Evolutionary conservation across 2,113 vertebrate genomes (phyloP), one percentile per base, ranked within the genome.

Genomic region (Python bivittatus): DNA sequence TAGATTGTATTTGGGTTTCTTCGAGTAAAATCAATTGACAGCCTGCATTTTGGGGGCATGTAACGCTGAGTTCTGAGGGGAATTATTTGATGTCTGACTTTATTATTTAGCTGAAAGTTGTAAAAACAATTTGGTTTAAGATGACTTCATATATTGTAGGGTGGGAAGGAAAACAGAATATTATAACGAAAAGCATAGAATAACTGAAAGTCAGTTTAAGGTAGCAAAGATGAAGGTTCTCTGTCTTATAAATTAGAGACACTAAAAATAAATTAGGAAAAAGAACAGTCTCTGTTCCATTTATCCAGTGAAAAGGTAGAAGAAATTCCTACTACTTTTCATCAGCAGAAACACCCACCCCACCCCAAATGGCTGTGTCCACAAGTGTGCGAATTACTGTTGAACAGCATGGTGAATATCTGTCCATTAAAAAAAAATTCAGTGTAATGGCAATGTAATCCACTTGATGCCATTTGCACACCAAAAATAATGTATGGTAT

Each of bases 261-360:
- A 95, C 86, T 88, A 95, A 92, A 83, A 85, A 86, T 94, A 94
- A 29, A 89, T 64, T 61, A 38, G 91, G 86, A 88, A 88, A 88
- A 93, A 95, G 92, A 92, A 84, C 29, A 93, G 56, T 95, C 88
- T 93, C 90, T 92, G 91, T 53, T 58, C 87, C 89, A 48, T 89
- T 85, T 93, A 94, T 56, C 25, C 87, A 90, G 54, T 92, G 84
- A 94, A 86, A 56, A 96, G 89, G 85, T n/a, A 57, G 17, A 57
- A 95, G 5, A 33, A 91, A 89, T 88, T 64, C 56, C 94, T 92
- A 93, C 93, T 93, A 94, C 6, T 94, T 95, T 90, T 85, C 58
- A 90, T 89, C 61, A 91, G 61, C 91, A 92, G 52, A 33, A 88
- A 68, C 44, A 33, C 72, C 44, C 44, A 2, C 44, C 44, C 5